phyloP scores from a whole-genome alignment of 35 echinoderm and acorn worm genomes.

The Hemicentrotus pulcherrimus region DNA sequence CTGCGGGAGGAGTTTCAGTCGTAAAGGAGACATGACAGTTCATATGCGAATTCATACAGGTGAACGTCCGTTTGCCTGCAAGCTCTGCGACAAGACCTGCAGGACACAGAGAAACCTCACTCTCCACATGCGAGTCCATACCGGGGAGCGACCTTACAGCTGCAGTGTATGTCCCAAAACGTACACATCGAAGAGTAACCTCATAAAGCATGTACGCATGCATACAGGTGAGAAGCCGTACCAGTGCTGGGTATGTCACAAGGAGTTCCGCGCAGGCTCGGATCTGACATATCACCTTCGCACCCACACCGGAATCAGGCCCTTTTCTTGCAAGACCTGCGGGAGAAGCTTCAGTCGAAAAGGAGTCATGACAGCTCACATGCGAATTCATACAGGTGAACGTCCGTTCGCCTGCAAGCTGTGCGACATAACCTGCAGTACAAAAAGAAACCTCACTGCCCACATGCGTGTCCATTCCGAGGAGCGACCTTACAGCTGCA shows the following conservation, averaged over 20 bases:
- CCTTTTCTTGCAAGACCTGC: slow-evolving; percentile 55
- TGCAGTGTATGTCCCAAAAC: slow-evolving; percentile 64
- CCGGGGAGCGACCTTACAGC: slow-evolving; percentile 73
- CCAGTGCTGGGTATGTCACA: slow-evolving; percentile 51
- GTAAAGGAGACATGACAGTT: too few species aligned
- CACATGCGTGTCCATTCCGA: slow-evolving; percentile 73
- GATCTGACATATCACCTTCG: slow-evolving; percentile 33
- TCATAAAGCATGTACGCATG: too few species aligned
- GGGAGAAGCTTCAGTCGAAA: too few species aligned
- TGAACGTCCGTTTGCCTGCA: too few species aligned
- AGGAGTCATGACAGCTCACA: too few species aligned
- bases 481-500: slow-evolving; percentile 76
- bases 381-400: too few species aligned
- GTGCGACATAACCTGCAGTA: slow-evolving; percentile 48
- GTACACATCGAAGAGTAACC: slow-evolving; percentile 57
- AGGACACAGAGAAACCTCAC: slow-evolving; percentile 44
- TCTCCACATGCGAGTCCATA: slow-evolving; percentile 70
- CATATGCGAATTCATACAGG: too few species aligned
- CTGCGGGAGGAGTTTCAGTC: too few species aligned
- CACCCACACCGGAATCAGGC: slow-evolving; percentile 62
- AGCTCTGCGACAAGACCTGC: slow-evolving; percentile 50
- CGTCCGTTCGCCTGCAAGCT: too few species aligned
- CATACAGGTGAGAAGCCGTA: too few species aligned
- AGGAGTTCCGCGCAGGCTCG: slow-evolving; percentile 42
- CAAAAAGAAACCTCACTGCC: slow-evolving; percentile 41